These are phyloP conservation scores for Sylvilagus floridanus DNA, from an alignment of 2,797 vertebrate species.

Conservation along the genomic window DNA sequence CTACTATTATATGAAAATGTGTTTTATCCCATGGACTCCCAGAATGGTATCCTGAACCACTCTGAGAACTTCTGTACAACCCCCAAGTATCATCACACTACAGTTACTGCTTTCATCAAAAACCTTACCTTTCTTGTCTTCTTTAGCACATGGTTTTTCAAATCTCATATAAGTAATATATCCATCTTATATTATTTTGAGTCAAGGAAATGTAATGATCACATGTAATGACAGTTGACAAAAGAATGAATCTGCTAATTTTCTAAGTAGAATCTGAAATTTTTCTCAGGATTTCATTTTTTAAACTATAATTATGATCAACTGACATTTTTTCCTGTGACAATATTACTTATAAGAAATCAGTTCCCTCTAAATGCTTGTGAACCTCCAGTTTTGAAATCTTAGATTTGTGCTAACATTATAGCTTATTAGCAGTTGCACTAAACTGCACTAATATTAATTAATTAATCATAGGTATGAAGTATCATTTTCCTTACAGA, in stretches of 20 bases:
- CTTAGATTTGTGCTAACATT: neutral
- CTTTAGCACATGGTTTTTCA: neutral
- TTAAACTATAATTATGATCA: neutral
- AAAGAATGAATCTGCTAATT: neutral
- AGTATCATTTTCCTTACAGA: neutral
- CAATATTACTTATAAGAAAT: neutral
- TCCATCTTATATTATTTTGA: neutral
- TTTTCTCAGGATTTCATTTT: neutral
- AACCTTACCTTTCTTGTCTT: conserved; percentile 14
- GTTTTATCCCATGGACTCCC: neutral
- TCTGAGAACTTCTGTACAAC: neutral
- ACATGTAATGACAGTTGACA: neutral
- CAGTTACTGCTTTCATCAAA: neutral
- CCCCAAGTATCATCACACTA: neutral
- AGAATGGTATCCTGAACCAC: neutral
- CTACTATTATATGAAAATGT: neutral
- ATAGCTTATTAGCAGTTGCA: neutral
- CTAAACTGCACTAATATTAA: too few species aligned
- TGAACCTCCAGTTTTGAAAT: neutral
- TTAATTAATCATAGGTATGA: neutral
- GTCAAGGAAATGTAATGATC: neutral
- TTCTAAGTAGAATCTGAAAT: neutral
- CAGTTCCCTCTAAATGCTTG: neutral
- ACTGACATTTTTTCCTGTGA: neutral
- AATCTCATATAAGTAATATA: neutral